Percentiles rank a stretch among this genome's conserved stretches.
These are phyloP conservation scores for Ophthalmolycus amberensis DNA, from an alignment of 2,113 vertebrate genomes.

Conservation along the genomic window DNA sequence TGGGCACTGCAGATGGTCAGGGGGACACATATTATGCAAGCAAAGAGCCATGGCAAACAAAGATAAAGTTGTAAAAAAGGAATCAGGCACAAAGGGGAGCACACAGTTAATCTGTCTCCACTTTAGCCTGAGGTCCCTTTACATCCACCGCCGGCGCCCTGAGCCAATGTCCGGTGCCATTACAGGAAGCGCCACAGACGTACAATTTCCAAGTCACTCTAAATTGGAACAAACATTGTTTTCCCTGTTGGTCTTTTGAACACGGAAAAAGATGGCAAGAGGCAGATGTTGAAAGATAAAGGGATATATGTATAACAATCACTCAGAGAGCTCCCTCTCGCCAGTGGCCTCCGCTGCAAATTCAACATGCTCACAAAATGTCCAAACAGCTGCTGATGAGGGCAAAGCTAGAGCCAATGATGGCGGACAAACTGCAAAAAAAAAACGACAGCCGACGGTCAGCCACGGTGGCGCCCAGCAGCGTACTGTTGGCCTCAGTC, in stretches of 20 bases:
- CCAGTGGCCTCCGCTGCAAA: neutral
- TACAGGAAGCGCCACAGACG: neutral
- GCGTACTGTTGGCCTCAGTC: neutral
- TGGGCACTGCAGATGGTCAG: conserved; percentile 73
- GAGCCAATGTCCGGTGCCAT: neutral
- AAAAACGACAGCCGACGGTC: neutral
- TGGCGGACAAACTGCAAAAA: neutral
- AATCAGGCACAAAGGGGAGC: conserved; percentile 1
- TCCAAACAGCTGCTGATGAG: conserved; percentile 12
- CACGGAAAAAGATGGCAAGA: neutral
- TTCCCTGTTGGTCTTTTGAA: neutral
- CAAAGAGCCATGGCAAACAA: conserved; percentile 34
- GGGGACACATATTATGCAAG: conserved; percentile 26
- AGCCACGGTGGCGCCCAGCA: neutral
- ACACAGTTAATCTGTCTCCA: neutral
- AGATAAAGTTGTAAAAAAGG: conserved; percentile 17
- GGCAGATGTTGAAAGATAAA: neutral
- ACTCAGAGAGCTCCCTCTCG: neutral
- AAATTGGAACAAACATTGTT: neutral
- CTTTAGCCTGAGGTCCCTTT: neutral
- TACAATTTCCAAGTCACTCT: neutral
- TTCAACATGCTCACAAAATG: conserved; percentile 19
- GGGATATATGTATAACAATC: neutral
- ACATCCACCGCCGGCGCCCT: neutral
- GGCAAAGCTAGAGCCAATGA: neutral